Evolutionary conservation across 2,113 vertebrate species (phyloP).

Genomic region (Ceyx melanurus): DNA sequence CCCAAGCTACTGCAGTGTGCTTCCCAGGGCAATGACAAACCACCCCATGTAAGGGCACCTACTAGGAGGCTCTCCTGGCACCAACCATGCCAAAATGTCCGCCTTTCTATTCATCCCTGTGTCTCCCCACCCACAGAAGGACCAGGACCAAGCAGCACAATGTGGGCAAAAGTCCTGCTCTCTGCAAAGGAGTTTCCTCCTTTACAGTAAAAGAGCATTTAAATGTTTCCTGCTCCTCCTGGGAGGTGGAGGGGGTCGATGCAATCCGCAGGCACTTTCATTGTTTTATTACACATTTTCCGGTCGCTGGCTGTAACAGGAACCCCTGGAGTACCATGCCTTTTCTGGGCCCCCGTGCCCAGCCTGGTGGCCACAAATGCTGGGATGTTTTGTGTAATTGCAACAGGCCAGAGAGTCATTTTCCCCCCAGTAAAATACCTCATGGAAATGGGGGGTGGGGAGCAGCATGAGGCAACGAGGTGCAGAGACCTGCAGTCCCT

Average conservation of each 20-base stretch:
- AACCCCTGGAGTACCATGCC: background rate
- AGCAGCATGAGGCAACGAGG: accelerated
- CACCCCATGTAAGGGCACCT: accelerated
- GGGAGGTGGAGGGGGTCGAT: background rate
- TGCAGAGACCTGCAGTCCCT: background rate
- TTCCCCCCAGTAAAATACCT: background rate
- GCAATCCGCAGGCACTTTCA: background rate
- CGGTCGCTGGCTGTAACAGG: background rate
- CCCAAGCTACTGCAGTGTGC: background rate
- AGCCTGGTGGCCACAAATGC: background rate
- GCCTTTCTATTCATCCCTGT: no score
- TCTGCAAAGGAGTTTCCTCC: background rate
- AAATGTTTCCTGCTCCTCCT: slow-evolving; percentile 18
- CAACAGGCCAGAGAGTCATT: accelerated
- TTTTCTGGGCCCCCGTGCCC: background rate
- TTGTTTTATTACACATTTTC: slow-evolving; percentile 23
- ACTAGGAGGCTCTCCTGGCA: accelerated
- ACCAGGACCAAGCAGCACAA: background rate
- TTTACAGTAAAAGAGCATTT: slow-evolving; percentile 3
- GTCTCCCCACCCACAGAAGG: background rate
- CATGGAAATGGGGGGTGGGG: background rate
- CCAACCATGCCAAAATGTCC: background rate
- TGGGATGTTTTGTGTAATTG: background rate
- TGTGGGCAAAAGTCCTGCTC: background rate
- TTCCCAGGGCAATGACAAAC: background rate